Conservation (phyloP, 2,888 invertebrate genomes). For the Mythimna vitellina region DNA sequence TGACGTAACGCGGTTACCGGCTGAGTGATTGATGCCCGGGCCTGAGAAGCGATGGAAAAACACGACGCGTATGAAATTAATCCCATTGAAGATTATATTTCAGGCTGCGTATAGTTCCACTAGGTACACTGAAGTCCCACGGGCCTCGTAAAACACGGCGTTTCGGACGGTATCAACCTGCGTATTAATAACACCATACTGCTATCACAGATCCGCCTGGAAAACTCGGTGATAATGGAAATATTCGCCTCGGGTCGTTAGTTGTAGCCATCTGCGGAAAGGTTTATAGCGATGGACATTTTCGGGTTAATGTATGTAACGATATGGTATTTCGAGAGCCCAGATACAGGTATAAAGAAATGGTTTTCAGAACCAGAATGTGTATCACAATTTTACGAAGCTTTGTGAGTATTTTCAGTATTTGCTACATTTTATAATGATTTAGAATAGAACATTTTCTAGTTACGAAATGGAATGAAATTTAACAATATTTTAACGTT, state of each 20-base stretch:
- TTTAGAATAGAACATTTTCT: constrained; percentile 9
- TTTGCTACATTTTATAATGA: constrained; percentile 9
- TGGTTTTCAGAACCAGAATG: not conserved
- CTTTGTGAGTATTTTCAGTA: constrained; percentile 5
- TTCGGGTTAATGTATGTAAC: constrained; percentile 43
- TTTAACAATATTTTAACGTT: constrained; percentile 15
- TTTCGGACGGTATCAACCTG: constrained; percentile 37
- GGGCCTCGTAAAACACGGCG: constrained; percentile 40
- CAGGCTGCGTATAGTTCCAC: constrained; percentile 13
- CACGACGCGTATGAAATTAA: constrained; percentile 57
- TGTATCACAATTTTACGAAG: constrained; percentile 17
- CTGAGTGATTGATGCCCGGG: constrained; percentile 71
- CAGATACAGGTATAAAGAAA: constrained; percentile 19
- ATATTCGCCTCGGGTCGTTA: constrained; percentile 47
- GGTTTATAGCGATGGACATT: constrained; percentile 46
- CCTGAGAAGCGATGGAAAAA: constrained; percentile 55
- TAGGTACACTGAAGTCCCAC: constrained; percentile 22
- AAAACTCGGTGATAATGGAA: constrained; percentile 50
- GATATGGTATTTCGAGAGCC: constrained; percentile 27
- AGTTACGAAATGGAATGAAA: constrained; percentile 10
- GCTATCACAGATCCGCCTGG: constrained; percentile 39
- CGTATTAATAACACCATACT: constrained; percentile 50
- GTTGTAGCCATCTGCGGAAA: constrained; percentile 46
- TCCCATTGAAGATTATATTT: constrained; percentile 38
- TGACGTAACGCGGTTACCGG: constrained; percentile 81